These are phyloP conservation scores for Ctenicera cuprea DNA, from an alignment of 2,888 invertebrate genomes.

Conservation along the genomic window DNA sequence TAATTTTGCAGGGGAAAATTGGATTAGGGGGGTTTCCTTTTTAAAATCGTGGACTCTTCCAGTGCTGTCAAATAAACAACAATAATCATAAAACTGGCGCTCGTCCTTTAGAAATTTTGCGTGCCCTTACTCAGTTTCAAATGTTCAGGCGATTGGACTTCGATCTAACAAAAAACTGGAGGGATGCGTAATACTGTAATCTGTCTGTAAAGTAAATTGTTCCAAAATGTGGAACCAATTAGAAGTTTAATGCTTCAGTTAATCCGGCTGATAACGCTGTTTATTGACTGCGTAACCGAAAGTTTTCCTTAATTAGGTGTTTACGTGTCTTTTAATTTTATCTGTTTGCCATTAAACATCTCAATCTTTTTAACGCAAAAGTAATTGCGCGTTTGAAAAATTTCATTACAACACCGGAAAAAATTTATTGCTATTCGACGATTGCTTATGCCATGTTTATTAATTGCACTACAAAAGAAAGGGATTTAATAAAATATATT, in stretches of 20 bases:
- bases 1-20: constrained; percentile 43
- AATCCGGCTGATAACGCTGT: not conserved
- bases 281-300: not conserved
- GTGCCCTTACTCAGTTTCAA: constrained; percentile 23
- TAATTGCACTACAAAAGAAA: too few species aligned
- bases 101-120: constrained; percentile 12
- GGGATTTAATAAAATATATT: too few species aligned
- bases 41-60: constrained; percentile 42
- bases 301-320: not conserved
- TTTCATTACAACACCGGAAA: too few species aligned
- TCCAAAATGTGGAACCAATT: constrained; percentile 1
- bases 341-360: too few species aligned
- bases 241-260: constrained; percentile 3
- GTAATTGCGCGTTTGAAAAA: too few species aligned
- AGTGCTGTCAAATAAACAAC: constrained; percentile 21
- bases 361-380: too few species aligned
- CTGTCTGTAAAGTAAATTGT: constrained; percentile 13
- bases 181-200: not conserved
- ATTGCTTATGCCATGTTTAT: too few species aligned
- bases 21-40: constrained; percentile 43
- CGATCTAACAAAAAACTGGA: not conserved
- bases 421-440: too few species aligned
- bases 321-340: not conserved
- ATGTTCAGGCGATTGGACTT: constrained; percentile 1
- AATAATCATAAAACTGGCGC: constrained; percentile 12